These are phyloP conservation scores for Tiaroga cobitis DNA, from an alignment of 2,797 vertebrate species.

Conservation along the genomic window DNA sequence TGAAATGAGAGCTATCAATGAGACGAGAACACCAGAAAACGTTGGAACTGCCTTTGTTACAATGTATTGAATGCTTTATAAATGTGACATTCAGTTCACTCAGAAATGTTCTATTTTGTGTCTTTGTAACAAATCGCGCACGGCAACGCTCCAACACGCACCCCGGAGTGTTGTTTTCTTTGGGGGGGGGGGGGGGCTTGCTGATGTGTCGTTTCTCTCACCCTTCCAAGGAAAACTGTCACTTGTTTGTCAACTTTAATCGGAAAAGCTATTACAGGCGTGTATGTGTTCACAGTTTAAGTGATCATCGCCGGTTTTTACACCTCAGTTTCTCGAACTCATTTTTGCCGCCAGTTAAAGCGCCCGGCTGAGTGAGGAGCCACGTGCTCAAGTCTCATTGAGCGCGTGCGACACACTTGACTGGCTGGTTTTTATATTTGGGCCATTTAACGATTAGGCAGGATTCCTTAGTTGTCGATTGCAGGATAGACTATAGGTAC, in stretches of 20 bases:
- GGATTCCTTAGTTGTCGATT: not conserved
- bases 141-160: constrained; percentile 3
- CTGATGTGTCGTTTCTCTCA: constrained; percentile 61
- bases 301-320: constrained; percentile 3
- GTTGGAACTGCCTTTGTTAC: not conserved
- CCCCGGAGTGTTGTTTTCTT: constrained; percentile 56
- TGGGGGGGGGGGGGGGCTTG: constrained; percentile 44
- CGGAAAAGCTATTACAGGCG: constrained; percentile 1
- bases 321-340: not conserved
- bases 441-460: not conserved
- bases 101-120: not conserved
- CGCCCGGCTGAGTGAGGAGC: constrained; percentile 57
- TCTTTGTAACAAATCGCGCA: not conserved
- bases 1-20: not conserved
- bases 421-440: not conserved
- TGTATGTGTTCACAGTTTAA: constrained; percentile 1
- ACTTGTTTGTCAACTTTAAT: constrained; percentile 55
- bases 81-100: not conserved
- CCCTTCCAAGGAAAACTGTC: constrained; percentile 48
- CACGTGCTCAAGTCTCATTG: constrained; percentile 59
- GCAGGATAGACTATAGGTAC: not conserved
- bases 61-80: not conserved
- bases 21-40: not conserved
- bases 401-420: constrained; percentile 35
- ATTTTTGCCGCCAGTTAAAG: constrained; percentile 48